Conservation (phyloP, 2,113 vertebrate genomes). For the Chiloscyllium plagiosum region DNA sequence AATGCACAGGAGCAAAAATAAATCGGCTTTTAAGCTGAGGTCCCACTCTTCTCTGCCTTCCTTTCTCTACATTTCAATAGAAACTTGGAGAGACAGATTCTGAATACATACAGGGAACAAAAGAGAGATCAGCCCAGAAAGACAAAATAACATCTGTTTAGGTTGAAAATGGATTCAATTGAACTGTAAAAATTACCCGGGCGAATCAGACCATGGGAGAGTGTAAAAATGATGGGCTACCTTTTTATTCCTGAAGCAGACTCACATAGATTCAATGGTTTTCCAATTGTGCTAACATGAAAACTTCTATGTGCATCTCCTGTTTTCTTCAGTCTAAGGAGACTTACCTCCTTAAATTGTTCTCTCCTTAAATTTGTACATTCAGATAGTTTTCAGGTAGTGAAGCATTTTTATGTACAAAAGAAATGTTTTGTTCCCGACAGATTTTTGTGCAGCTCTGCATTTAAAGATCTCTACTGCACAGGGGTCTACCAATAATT, state of each 20-base stretch:
- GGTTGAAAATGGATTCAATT: background rate
- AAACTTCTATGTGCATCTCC: background rate
- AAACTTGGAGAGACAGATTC: background rate
- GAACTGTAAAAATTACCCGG: background rate
- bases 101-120: background rate
- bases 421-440: background rate
- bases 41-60: background rate
- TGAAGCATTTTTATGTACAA: background rate
- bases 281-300: background rate
- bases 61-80: background rate
- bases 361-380: background rate
- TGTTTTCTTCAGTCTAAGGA: background rate
- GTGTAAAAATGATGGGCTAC: background rate
- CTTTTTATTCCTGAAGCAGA: background rate
- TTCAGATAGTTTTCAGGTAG: conserved; percentile 9
- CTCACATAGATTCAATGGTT: background rate
- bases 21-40: background rate
- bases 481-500: background rate
- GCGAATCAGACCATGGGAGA: background rate
- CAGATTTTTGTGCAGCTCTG: background rate
- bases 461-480: background rate
- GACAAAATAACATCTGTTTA: background rate
- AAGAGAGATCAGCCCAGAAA: background rate
- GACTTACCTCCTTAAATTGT: background rate
- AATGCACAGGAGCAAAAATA: background rate